Evolutionary conservation across 2,797 vertebrate genomes (phyloP).

Genomic region (Tapirus indicus): DNA sequence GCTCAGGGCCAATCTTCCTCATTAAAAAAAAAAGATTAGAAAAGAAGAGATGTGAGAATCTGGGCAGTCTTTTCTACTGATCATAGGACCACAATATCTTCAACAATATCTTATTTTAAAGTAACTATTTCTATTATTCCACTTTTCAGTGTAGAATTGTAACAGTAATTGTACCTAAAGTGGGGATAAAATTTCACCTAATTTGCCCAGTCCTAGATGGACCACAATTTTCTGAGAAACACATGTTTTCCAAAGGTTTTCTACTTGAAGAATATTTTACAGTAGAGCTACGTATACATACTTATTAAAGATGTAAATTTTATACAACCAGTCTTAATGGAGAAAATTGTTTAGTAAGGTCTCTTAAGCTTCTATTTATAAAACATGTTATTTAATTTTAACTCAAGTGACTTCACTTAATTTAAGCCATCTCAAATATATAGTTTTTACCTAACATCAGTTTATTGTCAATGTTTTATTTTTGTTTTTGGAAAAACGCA

Average conservation of each 20-base stretch:
- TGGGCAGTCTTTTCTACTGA: background rate
- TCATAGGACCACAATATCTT: background rate
- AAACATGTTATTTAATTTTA: background rate
- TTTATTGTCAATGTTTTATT: background rate
- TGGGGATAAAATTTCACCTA: background rate
- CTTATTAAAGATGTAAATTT: conserved; percentile 5
- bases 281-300: background rate
- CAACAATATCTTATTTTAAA: background rate
- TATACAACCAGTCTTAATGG: background rate
- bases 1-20: too few relatives aligned
- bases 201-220: background rate
- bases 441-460: background rate
- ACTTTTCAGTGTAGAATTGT: background rate
- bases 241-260: background rate
- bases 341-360: background rate
- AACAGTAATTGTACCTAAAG: background rate
- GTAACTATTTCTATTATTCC: background rate
- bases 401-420: background rate
- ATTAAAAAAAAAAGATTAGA: background rate
- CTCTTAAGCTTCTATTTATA: background rate
- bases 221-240: background rate
- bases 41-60: background rate
- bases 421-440: background rate
- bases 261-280: background rate
- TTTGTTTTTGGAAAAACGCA: too few relatives aligned